phyloP scores from a whole-genome alignment of 2,113 vertebrate species.

The Tamias sibiricus region DNA sequence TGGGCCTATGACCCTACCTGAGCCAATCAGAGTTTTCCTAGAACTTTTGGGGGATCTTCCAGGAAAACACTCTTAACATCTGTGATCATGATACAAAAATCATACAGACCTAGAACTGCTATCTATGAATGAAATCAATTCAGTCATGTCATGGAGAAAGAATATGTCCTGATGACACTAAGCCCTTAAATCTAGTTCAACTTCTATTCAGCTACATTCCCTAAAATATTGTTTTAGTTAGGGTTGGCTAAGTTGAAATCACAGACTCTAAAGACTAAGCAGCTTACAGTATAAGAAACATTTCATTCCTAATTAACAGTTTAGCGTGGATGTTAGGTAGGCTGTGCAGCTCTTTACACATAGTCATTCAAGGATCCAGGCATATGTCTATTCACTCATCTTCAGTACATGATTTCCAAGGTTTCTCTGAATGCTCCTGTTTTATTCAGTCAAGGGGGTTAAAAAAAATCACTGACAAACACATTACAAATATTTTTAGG shows the following conservation, averaged over 20 bases:
- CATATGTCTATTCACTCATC: background rate
- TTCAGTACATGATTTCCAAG: background rate
- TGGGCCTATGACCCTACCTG: background rate
- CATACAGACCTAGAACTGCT: background rate
- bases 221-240: constrained; percentile 31
- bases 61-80: background rate
- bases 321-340: background rate
- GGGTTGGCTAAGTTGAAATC: background rate
- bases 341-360: background rate
- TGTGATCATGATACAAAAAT: constrained; percentile 11
- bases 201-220: constrained; percentile 20
- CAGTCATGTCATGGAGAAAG: background rate
- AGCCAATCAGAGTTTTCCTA: background rate
- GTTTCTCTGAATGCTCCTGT: background rate
- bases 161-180: background rate
- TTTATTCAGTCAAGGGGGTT: background rate
- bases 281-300: background rate
- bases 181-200: background rate
- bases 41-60: background rate
- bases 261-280: constrained; percentile 23
- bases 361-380: background rate
- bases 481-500: constrained; percentile 44
- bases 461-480: constrained; percentile 2
- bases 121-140: background rate
- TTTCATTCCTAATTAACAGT: background rate